Percentiles rank a stretch among this genome's conserved stretches.
Evolutionary conservation across 1,140 invertebrate genomes (phyloP).

Genomic region (Anastrepha ludens): DNA sequence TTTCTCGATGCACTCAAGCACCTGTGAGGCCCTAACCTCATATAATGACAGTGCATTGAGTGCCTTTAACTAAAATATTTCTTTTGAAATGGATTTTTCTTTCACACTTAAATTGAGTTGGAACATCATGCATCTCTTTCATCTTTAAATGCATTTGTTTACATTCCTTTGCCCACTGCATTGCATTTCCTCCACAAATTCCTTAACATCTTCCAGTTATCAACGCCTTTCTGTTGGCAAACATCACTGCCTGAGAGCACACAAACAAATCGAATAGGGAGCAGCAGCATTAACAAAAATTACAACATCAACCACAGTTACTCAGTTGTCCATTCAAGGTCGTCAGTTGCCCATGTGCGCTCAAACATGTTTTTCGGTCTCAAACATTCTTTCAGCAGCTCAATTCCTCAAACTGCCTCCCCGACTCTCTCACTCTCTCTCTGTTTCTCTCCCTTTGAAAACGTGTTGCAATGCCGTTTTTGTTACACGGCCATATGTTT

Average conservation of each 20-base stretch:
- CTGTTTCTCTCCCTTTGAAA: neutral
- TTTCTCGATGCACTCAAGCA: too few species aligned
- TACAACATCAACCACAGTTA: neutral
- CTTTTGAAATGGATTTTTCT: too few species aligned
- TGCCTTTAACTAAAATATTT: too few species aligned
- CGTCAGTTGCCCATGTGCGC: neutral
- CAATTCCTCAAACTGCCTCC: neutral
- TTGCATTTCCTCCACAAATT: neutral
- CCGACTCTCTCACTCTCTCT: neutral
- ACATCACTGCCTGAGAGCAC: neutral
- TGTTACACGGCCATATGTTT: neutral
- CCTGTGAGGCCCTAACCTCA: too few species aligned
- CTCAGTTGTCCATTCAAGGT: constrained; percentile 1
- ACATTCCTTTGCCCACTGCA: neutral
- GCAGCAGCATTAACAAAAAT: constrained; percentile 8
- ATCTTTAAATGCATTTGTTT: too few species aligned
- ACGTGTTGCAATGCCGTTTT: neutral
- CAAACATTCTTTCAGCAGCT: neutral
- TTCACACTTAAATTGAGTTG: too few species aligned
- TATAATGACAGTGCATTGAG: too few species aligned
- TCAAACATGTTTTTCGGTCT: neutral
- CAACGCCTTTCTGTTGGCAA: constrained; percentile 13
- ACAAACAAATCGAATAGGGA: constrained; percentile 18
- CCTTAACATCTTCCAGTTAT: neutral
- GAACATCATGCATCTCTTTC: too few species aligned